Percentiles rank a stretch among this genome's conserved stretches.
These are phyloP conservation scores for Drosophila kurseongensis DNA, from an alignment of 1,140 invertebrate genomes.

Conservation along the genomic window DNA sequence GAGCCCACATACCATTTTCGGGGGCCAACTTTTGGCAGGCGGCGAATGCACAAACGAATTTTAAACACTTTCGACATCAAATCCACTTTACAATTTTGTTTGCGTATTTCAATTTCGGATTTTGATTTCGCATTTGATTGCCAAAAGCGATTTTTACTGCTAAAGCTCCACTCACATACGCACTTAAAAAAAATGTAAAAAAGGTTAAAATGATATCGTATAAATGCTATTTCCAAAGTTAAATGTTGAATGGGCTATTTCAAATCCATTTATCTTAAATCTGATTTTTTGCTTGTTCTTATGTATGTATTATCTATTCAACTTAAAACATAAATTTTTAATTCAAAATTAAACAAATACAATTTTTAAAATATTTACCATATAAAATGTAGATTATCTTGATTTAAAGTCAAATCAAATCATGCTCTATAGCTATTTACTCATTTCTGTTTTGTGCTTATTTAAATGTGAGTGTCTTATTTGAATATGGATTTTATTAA, in stretches of 20 bases:
- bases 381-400: too few species aligned
- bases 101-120: constrained; percentile 78
- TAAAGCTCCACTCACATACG: constrained; percentile 8
- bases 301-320: too few species aligned
- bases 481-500: too few species aligned
- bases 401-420: too few species aligned
- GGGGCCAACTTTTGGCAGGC: constrained; percentile 11
- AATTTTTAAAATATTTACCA: too few species aligned
- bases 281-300: too few species aligned
- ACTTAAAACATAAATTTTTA: too few species aligned
- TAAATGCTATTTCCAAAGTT: constrained; percentile 1
- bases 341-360: too few species aligned
- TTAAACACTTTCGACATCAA: constrained; percentile 70
- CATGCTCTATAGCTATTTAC: too few species aligned
- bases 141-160: constrained; percentile 66
- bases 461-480: too few species aligned
- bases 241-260: not conserved
- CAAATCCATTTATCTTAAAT: too few species aligned
- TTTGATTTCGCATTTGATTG: constrained; percentile 79
- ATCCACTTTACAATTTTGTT: constrained; percentile 78
- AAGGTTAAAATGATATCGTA: not conserved
- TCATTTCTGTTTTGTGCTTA: too few species aligned
- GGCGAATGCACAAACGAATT: constrained; percentile 48
- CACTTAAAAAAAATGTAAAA: constrained; percentile 9
- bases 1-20: not conserved